Evolutionary conservation across 1,140 invertebrate species (phyloP).

Genomic region (Drosophila pseudoananassae): DNA sequence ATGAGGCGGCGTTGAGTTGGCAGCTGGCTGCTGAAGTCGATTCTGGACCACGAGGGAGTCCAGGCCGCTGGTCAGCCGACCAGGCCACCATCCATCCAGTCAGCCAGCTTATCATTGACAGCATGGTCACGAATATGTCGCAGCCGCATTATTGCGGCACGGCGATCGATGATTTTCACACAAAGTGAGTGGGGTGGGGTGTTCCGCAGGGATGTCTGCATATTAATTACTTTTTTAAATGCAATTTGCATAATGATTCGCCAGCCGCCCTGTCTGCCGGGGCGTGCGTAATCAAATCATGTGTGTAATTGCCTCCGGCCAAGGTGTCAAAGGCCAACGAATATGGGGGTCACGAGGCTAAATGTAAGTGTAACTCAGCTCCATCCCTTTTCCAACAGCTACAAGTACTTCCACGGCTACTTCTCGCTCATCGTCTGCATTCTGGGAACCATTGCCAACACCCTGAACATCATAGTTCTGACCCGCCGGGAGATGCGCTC

Average conservation of each 20-base stretch:
- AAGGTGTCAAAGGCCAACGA: slow-evolving; percentile 19
- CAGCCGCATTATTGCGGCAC: slow-evolving; percentile 81
- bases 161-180: slow-evolving; percentile 79
- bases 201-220: slow-evolving; percentile 34
- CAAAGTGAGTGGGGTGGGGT: slow-evolving; percentile 63
- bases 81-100: slow-evolving; percentile 2
- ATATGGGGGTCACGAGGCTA: not conserved
- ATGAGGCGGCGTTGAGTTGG: slow-evolving; percentile 52
- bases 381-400: slow-evolving; percentile 42
- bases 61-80: slow-evolving; percentile 4
- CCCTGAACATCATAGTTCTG: slow-evolving; percentile 97
- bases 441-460: slow-evolving; percentile 96
- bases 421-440: slow-evolving; percentile 89
- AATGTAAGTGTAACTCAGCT: not conserved
- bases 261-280: slow-evolving; percentile 36
- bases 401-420: slow-evolving; percentile 80
- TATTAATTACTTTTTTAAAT: slow-evolving; percentile 76
- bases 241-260: slow-evolving; percentile 74
- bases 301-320: slow-evolving; percentile 58
- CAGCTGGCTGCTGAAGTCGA: slow-evolving; percentile 16
- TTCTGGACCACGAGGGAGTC: not conserved
- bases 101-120: slow-evolving; percentile 56
- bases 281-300: slow-evolving; percentile 59
- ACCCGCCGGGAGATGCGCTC: slow-evolving; percentile 94
- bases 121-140: slow-evolving; percentile 81